phyloP scores from a whole-genome alignment of 2,888 invertebrate species.

The Syritta pipiens region DNA sequence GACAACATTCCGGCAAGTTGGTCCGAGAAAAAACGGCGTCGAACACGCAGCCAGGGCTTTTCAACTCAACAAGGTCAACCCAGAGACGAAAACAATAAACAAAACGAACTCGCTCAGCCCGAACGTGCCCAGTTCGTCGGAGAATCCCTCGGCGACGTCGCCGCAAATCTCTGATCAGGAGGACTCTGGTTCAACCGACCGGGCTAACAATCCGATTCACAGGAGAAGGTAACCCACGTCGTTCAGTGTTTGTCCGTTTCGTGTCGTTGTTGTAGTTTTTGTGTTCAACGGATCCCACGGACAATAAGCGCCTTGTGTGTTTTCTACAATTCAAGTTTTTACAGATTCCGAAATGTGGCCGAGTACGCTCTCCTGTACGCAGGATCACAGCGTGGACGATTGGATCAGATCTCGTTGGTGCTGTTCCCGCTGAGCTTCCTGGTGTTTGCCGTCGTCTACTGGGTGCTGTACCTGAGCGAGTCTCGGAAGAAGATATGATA shows the following conservation, averaged over 20 bases:
- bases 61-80: slow-evolving; percentile 71
- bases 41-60: slow-evolving; percentile 71
- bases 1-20: slow-evolving; percentile 59
- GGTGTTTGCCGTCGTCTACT: slow-evolving; percentile 82
- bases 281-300: neutral
- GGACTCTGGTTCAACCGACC: slow-evolving; percentile 40
- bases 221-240: slow-evolving; percentile 59
- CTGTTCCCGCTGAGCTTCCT: slow-evolving; percentile 82
- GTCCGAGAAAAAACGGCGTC: slow-evolving; percentile 71
- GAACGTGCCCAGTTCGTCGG: slow-evolving; percentile 40
- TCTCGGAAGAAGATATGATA: slow-evolving; percentile 76
- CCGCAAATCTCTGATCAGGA: slow-evolving; percentile 54
- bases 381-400: slow-evolving; percentile 82
- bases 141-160: slow-evolving; percentile 27
- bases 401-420: slow-evolving; percentile 83
- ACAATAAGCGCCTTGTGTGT: slow-evolving; percentile 3
- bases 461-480: slow-evolving; percentile 83
- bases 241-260: neutral
- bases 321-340: too few relatives aligned
- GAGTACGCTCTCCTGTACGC: slow-evolving; percentile 83
- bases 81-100: slow-evolving; percentile 64
- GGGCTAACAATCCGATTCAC: slow-evolving; percentile 50
- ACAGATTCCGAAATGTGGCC: slow-evolving; percentile 78
- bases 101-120: slow-evolving; percentile 34
- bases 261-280: neutral